phyloP scores from a whole-genome alignment of 2,888 invertebrate genomes.

The Agrypnus murinus region DNA sequence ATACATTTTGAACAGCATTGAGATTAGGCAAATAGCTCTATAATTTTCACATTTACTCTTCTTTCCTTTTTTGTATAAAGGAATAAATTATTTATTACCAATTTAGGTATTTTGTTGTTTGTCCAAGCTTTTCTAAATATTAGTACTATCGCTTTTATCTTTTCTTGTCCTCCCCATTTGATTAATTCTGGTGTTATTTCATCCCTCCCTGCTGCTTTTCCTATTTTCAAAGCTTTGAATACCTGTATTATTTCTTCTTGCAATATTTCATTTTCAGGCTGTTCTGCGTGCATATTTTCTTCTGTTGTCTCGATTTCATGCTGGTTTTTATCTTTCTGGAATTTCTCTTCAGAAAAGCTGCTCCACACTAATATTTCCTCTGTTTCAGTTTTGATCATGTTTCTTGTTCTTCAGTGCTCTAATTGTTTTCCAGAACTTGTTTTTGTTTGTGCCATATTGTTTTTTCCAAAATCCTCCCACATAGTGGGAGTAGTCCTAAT shows the following conservation, averaged over 20 bases:
- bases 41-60: slow-evolving; percentile 17
- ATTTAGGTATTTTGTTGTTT: slow-evolving; percentile 2
- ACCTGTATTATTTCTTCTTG: slow-evolving; percentile 1
- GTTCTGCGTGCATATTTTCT: too few relatives aligned
- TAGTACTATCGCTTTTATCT: slow-evolving; percentile 2
- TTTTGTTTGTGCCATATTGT: slow-evolving; percentile 1
- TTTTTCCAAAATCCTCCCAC: too few relatives aligned
- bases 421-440: too few relatives aligned
- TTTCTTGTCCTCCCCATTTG: not conserved
- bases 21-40: slow-evolving; percentile 1
- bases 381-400: slow-evolving; percentile 5
- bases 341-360: not conserved
- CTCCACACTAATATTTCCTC: not conserved
- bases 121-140: slow-evolving; percentile 6
- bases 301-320: slow-evolving; percentile 1
- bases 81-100: not conserved
- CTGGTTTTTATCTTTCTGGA: slow-evolving; percentile 3
- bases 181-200: slow-evolving; percentile 11
- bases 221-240: not conserved
- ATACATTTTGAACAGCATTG: slow-evolving; percentile 1
- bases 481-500: too few relatives aligned
- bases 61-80: slow-evolving; percentile 12
- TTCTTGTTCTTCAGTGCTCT: too few relatives aligned
- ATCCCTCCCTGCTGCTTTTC: not conserved
- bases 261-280: not conserved